A percentile compares a stretch with the other conserved stretches of the same genome.
These are phyloP conservation scores for Hyalella azteca DNA, from an alignment of 2,888 invertebrate species.

Conservation along the genomic window DNA sequence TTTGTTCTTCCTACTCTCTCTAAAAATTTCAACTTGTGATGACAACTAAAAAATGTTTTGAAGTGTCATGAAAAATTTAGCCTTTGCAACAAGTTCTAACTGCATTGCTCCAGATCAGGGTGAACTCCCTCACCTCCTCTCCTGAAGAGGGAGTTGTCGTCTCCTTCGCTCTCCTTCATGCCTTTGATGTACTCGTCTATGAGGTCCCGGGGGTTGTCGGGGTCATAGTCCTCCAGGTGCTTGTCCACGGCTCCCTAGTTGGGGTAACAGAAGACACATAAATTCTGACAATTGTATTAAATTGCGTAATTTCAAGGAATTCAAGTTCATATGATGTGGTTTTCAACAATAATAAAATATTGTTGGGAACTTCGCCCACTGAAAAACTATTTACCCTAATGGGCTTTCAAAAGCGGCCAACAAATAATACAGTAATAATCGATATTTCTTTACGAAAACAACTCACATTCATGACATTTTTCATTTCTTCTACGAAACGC, in stretches of 20 bases:
- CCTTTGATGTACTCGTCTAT: slow-evolving; percentile 30
- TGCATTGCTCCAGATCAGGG: too few species aligned
- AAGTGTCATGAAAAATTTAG: too few species aligned
- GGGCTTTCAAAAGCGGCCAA: too few species aligned
- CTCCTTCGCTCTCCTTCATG: slow-evolving; percentile 7
- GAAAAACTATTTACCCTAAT: background rate
- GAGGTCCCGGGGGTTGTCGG: slow-evolving; percentile 37
- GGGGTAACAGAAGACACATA: background rate
- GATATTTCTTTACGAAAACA: background rate
- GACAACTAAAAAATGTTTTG: too few species aligned
- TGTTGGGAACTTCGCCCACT: background rate
- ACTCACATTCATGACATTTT: background rate
- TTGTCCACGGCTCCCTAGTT: background rate
- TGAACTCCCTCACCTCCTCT: too few species aligned
- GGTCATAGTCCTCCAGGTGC: slow-evolving; percentile 10
- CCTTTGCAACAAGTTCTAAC: too few species aligned
- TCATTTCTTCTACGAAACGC: background rate
- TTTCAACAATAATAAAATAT: background rate
- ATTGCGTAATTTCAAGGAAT: background rate
- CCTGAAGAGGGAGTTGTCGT: background rate
- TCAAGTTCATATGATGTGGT: background rate
- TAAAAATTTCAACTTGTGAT: too few species aligned
- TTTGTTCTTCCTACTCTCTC: too few species aligned
- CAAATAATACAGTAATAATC: background rate
- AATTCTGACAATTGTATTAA: background rate